Percentiles rank a stretch among this genome's conserved stretches.
These are phyloP conservation scores for Varecia variegata DNA, from an alignment of 2,797 vertebrate species.

Conservation along the genomic window DNA sequence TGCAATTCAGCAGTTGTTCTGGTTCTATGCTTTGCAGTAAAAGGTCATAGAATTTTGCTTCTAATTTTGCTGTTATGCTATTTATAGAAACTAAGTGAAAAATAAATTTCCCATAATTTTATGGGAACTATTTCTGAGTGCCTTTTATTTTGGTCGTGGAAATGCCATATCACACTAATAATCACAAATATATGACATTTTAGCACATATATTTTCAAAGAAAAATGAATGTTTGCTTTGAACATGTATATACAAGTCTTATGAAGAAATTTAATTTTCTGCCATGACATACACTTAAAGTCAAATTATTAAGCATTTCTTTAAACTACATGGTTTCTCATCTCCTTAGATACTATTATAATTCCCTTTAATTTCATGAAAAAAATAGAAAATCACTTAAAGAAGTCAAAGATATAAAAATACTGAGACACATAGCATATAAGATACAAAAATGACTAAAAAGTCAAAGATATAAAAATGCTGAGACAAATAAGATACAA, in stretches of 20 bases:
- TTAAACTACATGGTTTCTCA: neutral
- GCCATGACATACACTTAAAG: neutral
- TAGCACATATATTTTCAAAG: neutral
- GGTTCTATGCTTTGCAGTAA: conserved; percentile 45
- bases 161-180: neutral
- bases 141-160: conserved; percentile 27
- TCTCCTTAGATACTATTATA: neutral
- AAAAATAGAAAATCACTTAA: neutral
- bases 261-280: neutral
- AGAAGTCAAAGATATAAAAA: neutral
- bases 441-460: neutral
- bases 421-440: neutral
- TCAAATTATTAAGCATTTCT: neutral
- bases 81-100: conserved; percentile 52
- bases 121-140: neutral
- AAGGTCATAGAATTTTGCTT: conserved; percentile 66
- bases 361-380: neutral
- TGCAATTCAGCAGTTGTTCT: conserved; percentile 71
- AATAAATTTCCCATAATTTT: conserved; percentile 46
- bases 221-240: neutral
- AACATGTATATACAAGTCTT: neutral
- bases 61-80: conserved; percentile 63
- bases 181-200: neutral
- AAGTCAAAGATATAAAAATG: neutral
- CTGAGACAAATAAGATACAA: neutral